phyloP scores from a whole-genome alignment of 2,113 vertebrate genomes.

The Salvator merianae region DNA sequence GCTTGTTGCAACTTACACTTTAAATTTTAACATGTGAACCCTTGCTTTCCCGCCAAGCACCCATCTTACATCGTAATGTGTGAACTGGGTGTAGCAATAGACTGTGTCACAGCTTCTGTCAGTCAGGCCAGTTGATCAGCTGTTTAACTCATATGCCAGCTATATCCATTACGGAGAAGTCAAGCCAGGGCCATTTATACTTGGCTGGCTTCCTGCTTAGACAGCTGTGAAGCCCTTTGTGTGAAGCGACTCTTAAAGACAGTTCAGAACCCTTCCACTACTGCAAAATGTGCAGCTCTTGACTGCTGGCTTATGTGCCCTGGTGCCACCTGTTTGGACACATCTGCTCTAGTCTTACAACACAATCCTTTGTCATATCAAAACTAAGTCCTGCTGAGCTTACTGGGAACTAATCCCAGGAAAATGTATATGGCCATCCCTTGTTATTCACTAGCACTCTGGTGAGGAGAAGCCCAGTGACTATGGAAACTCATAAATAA shows the following conservation, averaged over 20 bases:
- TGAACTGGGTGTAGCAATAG: no score
- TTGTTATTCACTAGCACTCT: no score
- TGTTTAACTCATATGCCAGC: neutral
- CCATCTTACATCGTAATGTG: neutral
- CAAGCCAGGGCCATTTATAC: neutral
- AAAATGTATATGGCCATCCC: no score
- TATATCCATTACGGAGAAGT: neutral
- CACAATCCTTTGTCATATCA: no score
- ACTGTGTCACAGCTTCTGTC: neutral
- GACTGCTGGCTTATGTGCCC: neutral
- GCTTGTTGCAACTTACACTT: neutral
- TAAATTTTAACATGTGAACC: neutral
- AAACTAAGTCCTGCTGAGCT: no score
- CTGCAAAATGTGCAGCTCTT: neutral
- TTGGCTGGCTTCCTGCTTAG: neutral
- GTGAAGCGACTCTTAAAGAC: neutral
- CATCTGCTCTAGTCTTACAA: neutral
- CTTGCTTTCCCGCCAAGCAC: neutral
- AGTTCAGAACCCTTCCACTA: neutral
- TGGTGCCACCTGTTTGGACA: neutral
- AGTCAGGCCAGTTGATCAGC: neutral
- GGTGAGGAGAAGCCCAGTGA: no score
- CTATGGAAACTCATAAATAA: no score
- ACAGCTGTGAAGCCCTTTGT: neutral
- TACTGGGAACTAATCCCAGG: no score